These are phyloP conservation scores for Chamaea fasciata DNA, from an alignment of 2,113 vertebrate species.

Conservation along the genomic window DNA sequence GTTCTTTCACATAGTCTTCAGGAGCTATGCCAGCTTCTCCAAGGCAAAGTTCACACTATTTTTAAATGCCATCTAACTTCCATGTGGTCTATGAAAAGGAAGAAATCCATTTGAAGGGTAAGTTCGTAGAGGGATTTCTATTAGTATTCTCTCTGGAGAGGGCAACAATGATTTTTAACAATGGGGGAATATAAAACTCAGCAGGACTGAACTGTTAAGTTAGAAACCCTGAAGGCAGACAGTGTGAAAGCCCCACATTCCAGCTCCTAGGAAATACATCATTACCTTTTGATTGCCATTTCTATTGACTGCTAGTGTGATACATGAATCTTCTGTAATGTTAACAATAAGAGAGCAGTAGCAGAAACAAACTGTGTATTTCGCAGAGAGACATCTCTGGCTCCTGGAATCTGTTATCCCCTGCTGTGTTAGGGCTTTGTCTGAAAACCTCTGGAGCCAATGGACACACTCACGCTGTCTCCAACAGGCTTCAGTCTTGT, in stretches of 20 bases:
- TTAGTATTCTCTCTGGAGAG: not conserved
- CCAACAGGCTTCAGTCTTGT: not conserved
- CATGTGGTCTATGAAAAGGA: not conserved
- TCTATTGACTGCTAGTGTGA: not conserved
- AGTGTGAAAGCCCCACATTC: not conserved
- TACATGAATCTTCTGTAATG: not conserved
- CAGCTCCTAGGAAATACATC: slow-evolving; percentile 4
- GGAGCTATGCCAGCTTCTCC: not conserved
- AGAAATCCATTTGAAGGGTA: not conserved
- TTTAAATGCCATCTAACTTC: not conserved
- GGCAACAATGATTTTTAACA: not conserved
- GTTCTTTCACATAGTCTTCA: not conserved
- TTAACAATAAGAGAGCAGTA: not conserved
- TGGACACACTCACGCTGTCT: not conserved
- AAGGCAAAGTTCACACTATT: not conserved
- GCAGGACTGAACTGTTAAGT: not conserved
- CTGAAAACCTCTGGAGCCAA: not conserved
- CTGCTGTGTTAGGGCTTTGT: not conserved
- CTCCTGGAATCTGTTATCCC: not conserved
- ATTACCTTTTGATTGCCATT: slow-evolving; percentile 2
- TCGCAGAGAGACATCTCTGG: not conserved
- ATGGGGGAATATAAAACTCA: not conserved
- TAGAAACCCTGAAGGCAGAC: not conserved
- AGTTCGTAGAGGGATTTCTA: not conserved
- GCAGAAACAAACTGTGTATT: not conserved